These are phyloP conservation scores for Nemotelus pantherinus DNA, from an alignment of 2,888 invertebrate species.

Conservation along the genomic window DNA sequence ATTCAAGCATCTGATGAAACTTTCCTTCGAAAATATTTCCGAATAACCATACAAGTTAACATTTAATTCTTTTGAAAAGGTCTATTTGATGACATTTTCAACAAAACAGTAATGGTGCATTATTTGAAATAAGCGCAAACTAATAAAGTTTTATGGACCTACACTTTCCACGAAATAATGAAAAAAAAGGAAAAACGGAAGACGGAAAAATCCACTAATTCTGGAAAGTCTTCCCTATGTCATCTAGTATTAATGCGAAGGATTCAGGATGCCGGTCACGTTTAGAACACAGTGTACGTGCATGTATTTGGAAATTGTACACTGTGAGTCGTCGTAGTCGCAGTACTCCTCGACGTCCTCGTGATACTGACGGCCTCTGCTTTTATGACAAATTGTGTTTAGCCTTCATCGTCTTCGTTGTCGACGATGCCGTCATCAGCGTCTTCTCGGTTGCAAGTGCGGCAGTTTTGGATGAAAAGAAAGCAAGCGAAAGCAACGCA, in stretches of 20 bases:
- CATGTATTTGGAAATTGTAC: conserved; percentile 51
- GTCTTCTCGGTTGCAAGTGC: neutral
- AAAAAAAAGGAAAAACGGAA: conserved; percentile 45
- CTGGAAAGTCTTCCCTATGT: conserved; percentile 48
- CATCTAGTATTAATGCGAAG: conserved; percentile 49
- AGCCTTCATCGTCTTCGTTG: conserved; percentile 28
- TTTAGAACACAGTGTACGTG: conserved; percentile 50
- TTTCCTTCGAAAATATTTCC: too few relatives aligned
- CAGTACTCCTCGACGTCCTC: conserved; percentile 40
- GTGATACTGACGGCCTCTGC: conserved; percentile 29
- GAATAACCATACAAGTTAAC: too few relatives aligned
- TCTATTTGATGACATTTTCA: conserved; percentile 24
- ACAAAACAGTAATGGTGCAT: conserved; percentile 5
- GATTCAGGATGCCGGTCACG: conserved; percentile 49
- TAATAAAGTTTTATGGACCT: conserved; percentile 41
- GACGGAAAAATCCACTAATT: conserved; percentile 48
- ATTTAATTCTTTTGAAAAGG: too few relatives aligned
- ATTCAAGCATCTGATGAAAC: too few relatives aligned
- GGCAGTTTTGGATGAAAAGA: neutral
- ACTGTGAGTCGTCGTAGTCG: neutral
- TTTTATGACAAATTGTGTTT: conserved; percentile 51
- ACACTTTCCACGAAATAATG: conserved; percentile 43
- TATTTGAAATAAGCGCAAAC: conserved; percentile 36
- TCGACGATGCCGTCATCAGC: neutral
- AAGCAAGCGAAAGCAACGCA: conserved; percentile 17